Evolutionary conservation across 1,140 invertebrate species (phyloP), one percentile per base, ranked within the genome.

Genomic region (Drosophila parvula): DNA sequence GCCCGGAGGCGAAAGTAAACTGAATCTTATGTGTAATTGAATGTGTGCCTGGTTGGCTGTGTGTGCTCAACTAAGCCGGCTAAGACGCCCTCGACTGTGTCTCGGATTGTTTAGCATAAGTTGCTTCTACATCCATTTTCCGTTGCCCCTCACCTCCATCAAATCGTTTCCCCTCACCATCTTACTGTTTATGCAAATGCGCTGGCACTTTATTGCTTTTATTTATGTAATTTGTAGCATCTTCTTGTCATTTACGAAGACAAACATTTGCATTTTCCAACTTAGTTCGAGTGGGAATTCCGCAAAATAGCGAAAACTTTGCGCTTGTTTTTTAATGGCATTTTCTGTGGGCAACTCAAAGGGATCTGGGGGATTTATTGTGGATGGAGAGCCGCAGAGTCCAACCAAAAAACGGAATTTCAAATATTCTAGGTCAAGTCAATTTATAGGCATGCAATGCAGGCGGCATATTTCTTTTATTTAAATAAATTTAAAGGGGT

Each of bases 131-230:
- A 48, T 41, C 22, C 76, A 63, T 43, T 34, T 53, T 28, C 44
- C n/a, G n/a, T 8, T 11, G 14, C 14, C 28, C 18, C 6, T 10
- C 22, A 28, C 41, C 57, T 53, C 32, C 50, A 5, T 12, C 34
- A 34, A 38, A 55, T 55, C 34, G 34, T 18, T 22, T 12, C 12
- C 9, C 9, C 43, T 34, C 32, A n/a, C 48, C 11, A n/a, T 6
- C 27, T n/a, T 28, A 12, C 36, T 59, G 51, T 36, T 71, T 73
- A 73, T 73, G 69, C 69, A 73, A 73, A 73, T 86, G 73, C 68
- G 53, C 28, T 81, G 60, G 36, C 68, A 73, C 70, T 81, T 88
- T 86, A 79, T 86, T 86, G 79, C 61, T 86, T 77, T 86, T 88
- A 82, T 88, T 85, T 85, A 57, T 68, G 67, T 82, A 82, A 86